Percentiles rank a stretch among this genome's conserved stretches.
Conservation (phyloP, 1,140 invertebrate species). For the Drosophila serrata region DNA sequence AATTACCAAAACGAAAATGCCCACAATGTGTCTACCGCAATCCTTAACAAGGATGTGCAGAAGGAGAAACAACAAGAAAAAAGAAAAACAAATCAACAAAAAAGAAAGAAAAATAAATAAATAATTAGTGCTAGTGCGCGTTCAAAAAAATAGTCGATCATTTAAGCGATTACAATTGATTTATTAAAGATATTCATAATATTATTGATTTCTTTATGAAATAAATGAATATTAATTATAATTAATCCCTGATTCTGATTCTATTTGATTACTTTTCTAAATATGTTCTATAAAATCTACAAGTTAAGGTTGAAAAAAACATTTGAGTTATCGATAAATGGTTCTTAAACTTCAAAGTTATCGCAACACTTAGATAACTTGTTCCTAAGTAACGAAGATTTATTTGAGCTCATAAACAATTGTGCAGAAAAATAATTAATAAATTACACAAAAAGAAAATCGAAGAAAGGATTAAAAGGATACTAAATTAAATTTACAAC, state of each 20-base stretch:
- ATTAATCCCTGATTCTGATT: background rate
- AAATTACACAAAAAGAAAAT: background rate
- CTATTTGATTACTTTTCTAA: background rate
- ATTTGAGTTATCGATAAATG: background rate
- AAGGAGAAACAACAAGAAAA: background rate
- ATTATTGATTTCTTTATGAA: background rate
- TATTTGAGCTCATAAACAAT: too few species aligned
- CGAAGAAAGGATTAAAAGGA: background rate
- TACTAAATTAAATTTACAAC: background rate
- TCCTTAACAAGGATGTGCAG: slow-evolving; percentile 1
- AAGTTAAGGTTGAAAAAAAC: background rate
- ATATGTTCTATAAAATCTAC: background rate
- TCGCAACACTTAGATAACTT: too few species aligned
- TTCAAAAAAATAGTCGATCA: background rate
- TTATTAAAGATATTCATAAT: background rate
- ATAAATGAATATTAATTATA: background rate
- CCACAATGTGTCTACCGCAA: slow-evolving; percentile 27
- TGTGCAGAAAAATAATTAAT: too few species aligned
- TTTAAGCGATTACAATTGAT: background rate
- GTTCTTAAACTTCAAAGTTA: background rate
- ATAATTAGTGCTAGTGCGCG: slow-evolving; percentile 11
- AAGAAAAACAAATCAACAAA: background rate
- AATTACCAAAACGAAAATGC: slow-evolving; percentile 43
- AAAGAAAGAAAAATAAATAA: background rate
- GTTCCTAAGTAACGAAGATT: too few species aligned